Evolutionary conservation across 1,140 invertebrate genomes (phyloP), one percentile per base, ranked within the genome.

Genomic region (Dolichoris vasculosae): DNA sequence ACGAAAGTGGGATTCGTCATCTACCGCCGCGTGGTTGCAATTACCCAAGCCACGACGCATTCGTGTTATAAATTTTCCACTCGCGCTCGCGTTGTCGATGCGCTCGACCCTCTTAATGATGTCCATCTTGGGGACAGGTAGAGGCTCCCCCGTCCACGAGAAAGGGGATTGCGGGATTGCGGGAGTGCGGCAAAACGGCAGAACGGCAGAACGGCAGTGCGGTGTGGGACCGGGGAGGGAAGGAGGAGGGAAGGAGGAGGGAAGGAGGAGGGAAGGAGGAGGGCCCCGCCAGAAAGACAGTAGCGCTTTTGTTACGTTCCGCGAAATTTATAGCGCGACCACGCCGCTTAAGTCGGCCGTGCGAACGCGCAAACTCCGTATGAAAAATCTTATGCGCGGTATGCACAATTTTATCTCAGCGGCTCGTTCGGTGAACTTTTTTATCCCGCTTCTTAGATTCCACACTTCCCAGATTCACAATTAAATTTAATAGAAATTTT

Each of bases 1-100:
- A 85, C 84, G 79, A 85, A 85, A 85, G 84, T 85, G 79, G 40
- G 69, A 73, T 71, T 85, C 76, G 64, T 79, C 77, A 64, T 15
- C 32, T 71, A n/a, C 59, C 17, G 23, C 71, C 75, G 32, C 64
- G 75, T 55, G 82, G 71, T 40, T 83, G 82, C 82, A 77, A 78
- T 84, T 84, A 78, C 75, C 38, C 48, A 63, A 73, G 59, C 43
- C 20, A 59, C 40, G 17, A 30, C 43, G 51, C 30, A 15, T n/a
- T 40, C 38, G 48, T 63, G 32, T 55, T 59, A 20, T 51, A 30
- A 69, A 75, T 69, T 64, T 78, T 43, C 51, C 55, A 17, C 64
- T 51, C 82, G 40, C 82, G 63, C 75, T 38, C 75, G n/a, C 26
- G 59, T 46, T 46, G 51, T 76, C 69, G 69, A 76, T 75, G 17